These are phyloP conservation scores for Ceraclea dissimilis DNA, from an alignment of 2,888 invertebrate species.

Conservation along the genomic window DNA sequence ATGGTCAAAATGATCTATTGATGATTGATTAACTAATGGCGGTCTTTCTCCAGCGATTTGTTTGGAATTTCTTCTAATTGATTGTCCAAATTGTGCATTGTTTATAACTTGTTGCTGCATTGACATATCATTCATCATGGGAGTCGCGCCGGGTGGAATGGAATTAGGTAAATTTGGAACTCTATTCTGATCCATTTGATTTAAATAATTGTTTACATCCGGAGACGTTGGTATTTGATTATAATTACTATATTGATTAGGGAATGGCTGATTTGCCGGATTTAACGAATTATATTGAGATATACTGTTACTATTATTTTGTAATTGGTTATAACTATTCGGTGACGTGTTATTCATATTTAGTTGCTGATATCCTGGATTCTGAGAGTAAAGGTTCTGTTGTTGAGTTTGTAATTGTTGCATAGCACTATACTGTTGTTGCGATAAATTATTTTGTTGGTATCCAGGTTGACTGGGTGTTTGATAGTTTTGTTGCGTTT, in stretches of 20 bases:
- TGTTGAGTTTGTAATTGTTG: conserved; percentile 28
- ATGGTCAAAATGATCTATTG: conserved; percentile 89
- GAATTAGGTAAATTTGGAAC: conserved; percentile 25
- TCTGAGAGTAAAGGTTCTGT: conserved; percentile 27
- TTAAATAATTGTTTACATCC: conserved; percentile 11
- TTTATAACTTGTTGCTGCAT: conserved; percentile 18
- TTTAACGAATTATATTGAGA: conserved; percentile 31
- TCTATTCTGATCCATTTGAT: conserved; percentile 24
- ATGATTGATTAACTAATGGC: conserved; percentile 50
- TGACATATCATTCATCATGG: conserved; percentile 20
- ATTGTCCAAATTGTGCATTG: conserved; percentile 26
- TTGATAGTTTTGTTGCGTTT: conserved; percentile 30
- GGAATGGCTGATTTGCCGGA: conserved; percentile 29
- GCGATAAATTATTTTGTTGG: conserved; percentile 16
- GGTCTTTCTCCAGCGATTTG: conserved; percentile 31
- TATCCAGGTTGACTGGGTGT: conserved; percentile 10
- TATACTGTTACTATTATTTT: conserved; percentile 30
- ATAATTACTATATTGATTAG: conserved; percentile 26
- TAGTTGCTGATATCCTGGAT: conserved; percentile 28
- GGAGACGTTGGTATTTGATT: conserved; percentile 23
- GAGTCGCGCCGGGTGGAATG: conserved; percentile 25
- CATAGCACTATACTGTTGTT: conserved; percentile 30
- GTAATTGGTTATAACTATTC: conserved; percentile 25
- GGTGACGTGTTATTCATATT: conserved; percentile 23
- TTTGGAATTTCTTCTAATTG: conserved; percentile 28